These are phyloP conservation scores for Hystrix cristata DNA, from an alignment of 2,113 vertebrate species.

Conservation along the genomic window DNA sequence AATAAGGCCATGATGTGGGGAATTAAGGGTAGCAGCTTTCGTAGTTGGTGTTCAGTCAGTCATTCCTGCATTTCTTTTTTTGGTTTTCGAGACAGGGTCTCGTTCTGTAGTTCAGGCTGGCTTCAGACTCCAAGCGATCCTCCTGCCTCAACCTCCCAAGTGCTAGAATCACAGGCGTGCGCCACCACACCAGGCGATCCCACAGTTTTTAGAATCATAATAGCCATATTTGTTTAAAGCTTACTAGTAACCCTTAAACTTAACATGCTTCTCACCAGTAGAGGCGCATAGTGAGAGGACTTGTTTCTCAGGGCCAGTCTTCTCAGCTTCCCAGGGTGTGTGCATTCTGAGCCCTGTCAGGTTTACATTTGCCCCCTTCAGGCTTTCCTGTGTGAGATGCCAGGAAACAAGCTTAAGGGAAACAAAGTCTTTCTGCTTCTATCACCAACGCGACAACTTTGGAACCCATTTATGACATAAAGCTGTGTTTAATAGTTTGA, in stretches of 20 bases:
- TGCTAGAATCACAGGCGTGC: background rate
- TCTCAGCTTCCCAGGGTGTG: background rate
- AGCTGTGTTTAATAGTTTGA: constrained; percentile 2
- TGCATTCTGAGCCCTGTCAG: background rate
- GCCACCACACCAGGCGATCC: background rate
- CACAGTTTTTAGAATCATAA: constrained; percentile 7
- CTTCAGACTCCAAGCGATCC: too few species aligned
- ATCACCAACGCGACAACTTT: background rate
- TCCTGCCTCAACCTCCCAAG: background rate
- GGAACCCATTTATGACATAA: background rate
- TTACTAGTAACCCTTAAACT: background rate
- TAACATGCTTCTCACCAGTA: background rate
- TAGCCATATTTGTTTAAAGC: background rate
- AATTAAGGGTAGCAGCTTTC: background rate
- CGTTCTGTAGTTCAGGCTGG: background rate
- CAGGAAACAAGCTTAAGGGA: background rate
- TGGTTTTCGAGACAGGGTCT: background rate
- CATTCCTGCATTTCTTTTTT: background rate
- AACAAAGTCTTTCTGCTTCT: constrained; percentile 17
- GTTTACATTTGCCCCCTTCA: background rate
- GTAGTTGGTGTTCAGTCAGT: background rate
- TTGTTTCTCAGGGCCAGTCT: background rate
- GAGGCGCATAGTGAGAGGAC: background rate
- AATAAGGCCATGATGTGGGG: background rate
- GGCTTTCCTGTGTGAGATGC: background rate